phyloP scores from a whole-genome alignment of 37 sponge, comb jelly and placozoan genomes.

The Cliona cf. orientalis region DNA sequence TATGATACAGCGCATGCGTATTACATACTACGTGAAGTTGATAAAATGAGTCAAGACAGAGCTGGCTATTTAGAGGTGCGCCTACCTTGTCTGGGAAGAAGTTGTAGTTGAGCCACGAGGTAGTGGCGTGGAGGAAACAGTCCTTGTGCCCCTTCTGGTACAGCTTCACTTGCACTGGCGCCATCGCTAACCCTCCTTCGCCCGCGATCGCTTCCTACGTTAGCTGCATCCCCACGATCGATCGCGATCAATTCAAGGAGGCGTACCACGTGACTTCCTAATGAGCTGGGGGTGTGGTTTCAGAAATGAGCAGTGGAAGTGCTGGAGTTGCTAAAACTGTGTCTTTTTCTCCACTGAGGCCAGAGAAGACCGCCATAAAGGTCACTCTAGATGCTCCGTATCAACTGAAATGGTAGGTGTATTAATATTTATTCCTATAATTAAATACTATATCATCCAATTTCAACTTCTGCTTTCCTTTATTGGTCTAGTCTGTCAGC shows the following conservation, averaged over 20 bases:
- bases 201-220: no score
- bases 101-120: constrained; percentile 29
- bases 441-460: no score
- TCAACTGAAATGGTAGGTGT: constrained; percentile 52
- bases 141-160: constrained; percentile 41
- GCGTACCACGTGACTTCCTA: no score
- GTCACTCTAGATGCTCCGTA: constrained; percentile 57
- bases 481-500: neutral
- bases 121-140: constrained; percentile 60
- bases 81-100: constrained; percentile 25
- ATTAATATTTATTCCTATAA: no score
- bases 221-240: no score
- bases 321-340: constrained; percentile 21
- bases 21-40: no score
- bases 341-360: constrained; percentile 46
- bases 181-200: no score
- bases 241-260: no score
- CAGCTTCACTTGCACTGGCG: constrained; percentile 27
- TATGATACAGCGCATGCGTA: no score
- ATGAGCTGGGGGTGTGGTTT: neutral
- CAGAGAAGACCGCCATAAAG: constrained; percentile 12
- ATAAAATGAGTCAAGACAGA: no score
- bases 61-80: neutral
- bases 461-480: neutral
- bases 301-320: neutral